Evolutionary conservation across 2,888 invertebrate genomes (phyloP), one percentile per base, ranked within the genome.

Genomic region (Azorinus chamasolen): DNA sequence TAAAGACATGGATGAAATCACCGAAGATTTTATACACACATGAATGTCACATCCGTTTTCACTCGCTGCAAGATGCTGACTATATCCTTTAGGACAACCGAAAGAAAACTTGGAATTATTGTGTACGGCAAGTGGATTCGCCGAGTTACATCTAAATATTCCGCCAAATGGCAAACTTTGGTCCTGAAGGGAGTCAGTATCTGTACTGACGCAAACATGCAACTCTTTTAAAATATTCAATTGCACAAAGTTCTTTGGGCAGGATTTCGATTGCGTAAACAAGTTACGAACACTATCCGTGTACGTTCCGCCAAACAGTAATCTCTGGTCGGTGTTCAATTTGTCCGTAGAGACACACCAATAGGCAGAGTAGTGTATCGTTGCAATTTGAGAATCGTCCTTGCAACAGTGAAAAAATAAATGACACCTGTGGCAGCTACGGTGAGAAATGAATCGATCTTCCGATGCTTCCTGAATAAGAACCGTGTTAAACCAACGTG

Each of bases 181-280:
- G 6, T 62, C 32, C 10, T 45, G 74, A 1, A 84, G 87, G n/a
- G 86, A 68, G 63, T 89, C 88, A 48, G 80, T 85, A 27, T 90
- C 89, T 50, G 88, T 88, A 59, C 88, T 87, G 43, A 89, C 85
- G 64, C 90, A 90, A n/a, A 90, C 66, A 6, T 63, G 57, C n/a
- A 88, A 66, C 25, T 83, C 81, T 4, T 25, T 48, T 8, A 85
- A 79, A 18, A 90, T 25, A n/a, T 62, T 63, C 2, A 87, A 74
- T 0, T 84, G 73, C 46, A 84, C 83, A 68, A 83, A 90, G 16
- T 71, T 57, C 0, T 69, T 55, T 0, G 90, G 90, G 55, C 90
- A 90, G 16, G 63, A 57, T 24, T 63, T 61, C 20, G 76, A 46
- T 27, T 79, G 71, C 0, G 89, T 90, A n/a, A 87, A 50, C 2